Evolutionary conservation across 2,888 invertebrate genomes (phyloP), one percentile per base, ranked within the genome.

Genomic region (Prosapia bicincta): DNA sequence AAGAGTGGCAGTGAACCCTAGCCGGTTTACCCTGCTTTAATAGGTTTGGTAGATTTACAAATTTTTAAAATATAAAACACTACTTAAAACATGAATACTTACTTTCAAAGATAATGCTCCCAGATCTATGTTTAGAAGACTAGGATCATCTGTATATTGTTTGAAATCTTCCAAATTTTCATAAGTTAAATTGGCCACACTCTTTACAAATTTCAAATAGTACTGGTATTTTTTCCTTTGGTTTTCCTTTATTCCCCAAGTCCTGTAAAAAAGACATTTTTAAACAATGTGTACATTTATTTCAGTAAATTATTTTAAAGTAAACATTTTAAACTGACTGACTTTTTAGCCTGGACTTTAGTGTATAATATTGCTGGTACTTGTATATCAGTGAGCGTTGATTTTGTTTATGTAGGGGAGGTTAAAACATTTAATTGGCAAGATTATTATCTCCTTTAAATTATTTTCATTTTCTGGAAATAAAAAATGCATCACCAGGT

Each of bases 1-100:
- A 0, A 76, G 68, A 26, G 86, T 85, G 0, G 84, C 82, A 0
- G 80, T 81, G 78, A 85, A 88, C 75, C 84, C 82, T 73, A 83
- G 79, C 78, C 85, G 87, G 0, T 78, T 82, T 0, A 83, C 79
- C 38, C 87, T 81, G 43, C 86, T 82, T 74, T 85, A 84, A 71
- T 88, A 82, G 32, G 86, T 84, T 0, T 86, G 83, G 78, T 86
- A 85, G 1, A 85, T n/a, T 85, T 0, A 87, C 85, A 0, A 83
- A 82, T 7, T 80, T 78, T 0, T 88, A 83, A 76, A 88, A 88
- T 0, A 82, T 81, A 24, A 80, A 80, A 79, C 87, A 88, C 79
- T 87, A 86, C 0, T 79, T 78, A 65, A 84, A 88, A 38, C 77
- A 76, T 81, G 80, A 81, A 30, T 30, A 30, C 30, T 6, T 76